Evolutionary conservation across 2,888 invertebrate species (phyloP).

Genomic region (Cryptophagus acutangulus): DNA sequence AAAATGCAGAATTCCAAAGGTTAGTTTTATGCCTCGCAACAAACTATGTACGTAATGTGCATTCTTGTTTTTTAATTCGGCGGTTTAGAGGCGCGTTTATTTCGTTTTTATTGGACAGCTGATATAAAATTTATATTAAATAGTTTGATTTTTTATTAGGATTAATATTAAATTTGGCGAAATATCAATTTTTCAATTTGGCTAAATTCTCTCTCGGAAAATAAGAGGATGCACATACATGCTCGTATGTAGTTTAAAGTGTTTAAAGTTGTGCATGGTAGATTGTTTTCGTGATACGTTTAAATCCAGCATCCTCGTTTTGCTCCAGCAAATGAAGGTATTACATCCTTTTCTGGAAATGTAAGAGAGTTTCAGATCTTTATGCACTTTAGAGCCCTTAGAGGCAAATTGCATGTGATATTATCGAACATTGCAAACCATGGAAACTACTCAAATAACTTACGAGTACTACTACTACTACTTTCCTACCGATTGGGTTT

Average conservation of each 20-base stretch:
- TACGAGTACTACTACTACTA: too few species aligned
- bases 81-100: neutral
- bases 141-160: too few species aligned
- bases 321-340: conserved; percentile 4
- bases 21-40: conserved; percentile 10
- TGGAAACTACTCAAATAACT: conserved; percentile 6
- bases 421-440: conserved; percentile 9
- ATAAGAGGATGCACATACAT: neutral
- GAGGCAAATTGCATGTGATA: conserved; percentile 10
- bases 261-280: neutral
- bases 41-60: conserved; percentile 11
- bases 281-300: conserved; percentile 1
- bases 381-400: conserved; percentile 8
- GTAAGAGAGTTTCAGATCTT: conserved; percentile 3
- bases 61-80: conserved; percentile 11
- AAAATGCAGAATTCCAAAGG: conserved; percentile 8
- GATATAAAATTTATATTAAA: too few species aligned
- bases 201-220: too few species aligned
- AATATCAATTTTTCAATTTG: too few species aligned
- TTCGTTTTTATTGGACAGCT: too few species aligned
- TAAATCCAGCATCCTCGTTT: conserved; percentile 3
- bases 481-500: too few species aligned
- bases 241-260: neutral
- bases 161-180: too few species aligned
- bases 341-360: conserved; percentile 9